phyloP scores from a whole-genome alignment of 2,113 vertebrate species.

The Harpagus bidentatus region DNA sequence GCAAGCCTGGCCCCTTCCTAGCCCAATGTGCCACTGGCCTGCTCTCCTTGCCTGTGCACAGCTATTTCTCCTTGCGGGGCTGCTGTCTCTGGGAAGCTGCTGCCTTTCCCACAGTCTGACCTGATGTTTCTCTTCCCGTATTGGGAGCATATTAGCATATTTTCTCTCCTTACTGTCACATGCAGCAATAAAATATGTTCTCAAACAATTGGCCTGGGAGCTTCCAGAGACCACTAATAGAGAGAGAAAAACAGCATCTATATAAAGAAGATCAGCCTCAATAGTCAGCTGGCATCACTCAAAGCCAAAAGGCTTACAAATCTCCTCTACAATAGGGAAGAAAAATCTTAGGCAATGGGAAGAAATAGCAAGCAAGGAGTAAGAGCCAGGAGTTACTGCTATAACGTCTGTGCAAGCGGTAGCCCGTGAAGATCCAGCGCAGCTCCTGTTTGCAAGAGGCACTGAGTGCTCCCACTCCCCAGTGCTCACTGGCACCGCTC shows the following conservation, averaged over 20 bases:
- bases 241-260: neutral
- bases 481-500: accelerated
- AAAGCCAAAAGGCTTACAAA: neutral
- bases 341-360: neutral
- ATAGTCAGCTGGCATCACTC: neutral
- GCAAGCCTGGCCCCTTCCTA: neutral
- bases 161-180: slow-evolving; percentile 24
- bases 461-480: neutral
- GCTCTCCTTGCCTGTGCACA: neutral
- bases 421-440: accelerated
- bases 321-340: neutral
- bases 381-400: neutral
- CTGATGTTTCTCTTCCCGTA: neutral
- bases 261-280: slow-evolving; percentile 17
- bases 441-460: neutral
- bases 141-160: neutral
- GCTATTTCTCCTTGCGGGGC: neutral
- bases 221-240: neutral
- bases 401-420: neutral
- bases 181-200: slow-evolving; percentile 7
- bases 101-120: neutral
- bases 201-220: slow-evolving; percentile 40
- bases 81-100: neutral
- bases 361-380: neutral
- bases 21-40: accelerated